Evolutionary conservation across 2,888 invertebrate genomes (phyloP).

Genomic region (Cheilosia vulpina): DNA sequence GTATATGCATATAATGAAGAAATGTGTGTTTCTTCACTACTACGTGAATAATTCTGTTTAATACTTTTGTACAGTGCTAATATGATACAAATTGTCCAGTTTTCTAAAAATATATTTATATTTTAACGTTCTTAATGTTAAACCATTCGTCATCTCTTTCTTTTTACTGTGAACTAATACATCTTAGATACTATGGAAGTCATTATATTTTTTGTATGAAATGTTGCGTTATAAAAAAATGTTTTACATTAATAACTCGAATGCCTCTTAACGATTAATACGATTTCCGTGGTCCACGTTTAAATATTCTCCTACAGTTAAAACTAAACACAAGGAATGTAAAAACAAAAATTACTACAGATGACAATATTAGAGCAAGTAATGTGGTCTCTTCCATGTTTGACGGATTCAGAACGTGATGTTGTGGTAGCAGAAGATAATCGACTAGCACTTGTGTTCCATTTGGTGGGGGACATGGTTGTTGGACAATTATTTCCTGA

Average conservation of each 20-base stretch:
- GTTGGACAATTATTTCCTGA: constrained; percentile 94
- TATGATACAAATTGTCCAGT: neutral
- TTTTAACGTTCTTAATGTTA: constrained; percentile 43
- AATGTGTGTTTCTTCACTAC: no score
- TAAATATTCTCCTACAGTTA: constrained; percentile 83
- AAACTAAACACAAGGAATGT: constrained; percentile 87
- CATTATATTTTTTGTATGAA: constrained; percentile 31
- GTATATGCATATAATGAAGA: no score
- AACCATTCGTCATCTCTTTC: constrained; percentile 38
- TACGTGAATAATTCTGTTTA: neutral
- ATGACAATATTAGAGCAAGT: constrained; percentile 86
- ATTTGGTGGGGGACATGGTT: constrained; percentile 91
- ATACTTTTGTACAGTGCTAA: neutral
- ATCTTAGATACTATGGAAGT: constrained; percentile 53
- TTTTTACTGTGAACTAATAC: constrained; percentile 30
- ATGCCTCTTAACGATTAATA: constrained; percentile 27
- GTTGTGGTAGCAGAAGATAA: constrained; percentile 84
- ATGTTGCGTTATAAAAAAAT: constrained; percentile 20
- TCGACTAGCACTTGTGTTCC: constrained; percentile 88
- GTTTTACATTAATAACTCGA: constrained; percentile 24
- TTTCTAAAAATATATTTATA: constrained; percentile 52
- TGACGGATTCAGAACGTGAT: constrained; percentile 85
- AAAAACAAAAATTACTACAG: constrained; percentile 86
- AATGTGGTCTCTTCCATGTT: constrained; percentile 85
- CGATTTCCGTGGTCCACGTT: constrained; percentile 62